Evolutionary conservation across 2,888 invertebrate genomes (phyloP).

Genomic region (Lithophane leautieri): DNA sequence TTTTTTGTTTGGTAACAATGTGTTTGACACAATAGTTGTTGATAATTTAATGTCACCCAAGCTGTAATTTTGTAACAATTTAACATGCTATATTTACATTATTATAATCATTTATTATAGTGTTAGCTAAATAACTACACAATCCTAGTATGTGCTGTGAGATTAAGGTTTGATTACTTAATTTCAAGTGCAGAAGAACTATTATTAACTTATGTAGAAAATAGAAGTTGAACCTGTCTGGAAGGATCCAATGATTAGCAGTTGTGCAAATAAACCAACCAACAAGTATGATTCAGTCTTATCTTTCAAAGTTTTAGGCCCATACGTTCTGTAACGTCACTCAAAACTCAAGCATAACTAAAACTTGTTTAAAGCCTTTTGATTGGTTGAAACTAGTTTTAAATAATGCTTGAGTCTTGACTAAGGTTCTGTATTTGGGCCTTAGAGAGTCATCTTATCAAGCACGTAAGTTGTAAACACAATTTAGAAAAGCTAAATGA

Average conservation of each 20-base stretch:
- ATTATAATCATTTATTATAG: too few species aligned
- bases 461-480: conserved; percentile 7
- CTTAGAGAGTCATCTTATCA: neutral
- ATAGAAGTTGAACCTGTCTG: conserved; percentile 8
- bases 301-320: conserved; percentile 1
- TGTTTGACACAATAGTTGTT: conserved; percentile 23
- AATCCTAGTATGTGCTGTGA: conserved; percentile 1
- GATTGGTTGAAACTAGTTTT: too few species aligned
- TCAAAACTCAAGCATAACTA: too few species aligned
- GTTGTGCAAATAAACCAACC: conserved; percentile 22
- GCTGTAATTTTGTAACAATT: conserved; percentile 11
- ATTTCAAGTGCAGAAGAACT: conserved; percentile 9
- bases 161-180: conserved; percentile 4
- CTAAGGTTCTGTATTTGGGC: too few species aligned
- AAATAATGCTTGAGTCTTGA: too few species aligned
- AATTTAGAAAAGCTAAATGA: conserved; percentile 12
- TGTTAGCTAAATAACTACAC: neutral
- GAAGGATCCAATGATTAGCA: conserved; percentile 31
- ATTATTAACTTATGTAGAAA: neutral
- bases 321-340: too few species aligned
- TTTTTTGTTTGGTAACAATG: neutral
- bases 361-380: too few species aligned
- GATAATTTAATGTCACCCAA: neutral
- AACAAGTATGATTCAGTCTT: conserved; percentile 20
- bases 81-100: neutral